A percentile compares a stretch with the other conserved stretches of the same genome.
phyloP scores from a whole-genome alignment of 1,140 invertebrate species.

The Sitophilus oryzae region DNA sequence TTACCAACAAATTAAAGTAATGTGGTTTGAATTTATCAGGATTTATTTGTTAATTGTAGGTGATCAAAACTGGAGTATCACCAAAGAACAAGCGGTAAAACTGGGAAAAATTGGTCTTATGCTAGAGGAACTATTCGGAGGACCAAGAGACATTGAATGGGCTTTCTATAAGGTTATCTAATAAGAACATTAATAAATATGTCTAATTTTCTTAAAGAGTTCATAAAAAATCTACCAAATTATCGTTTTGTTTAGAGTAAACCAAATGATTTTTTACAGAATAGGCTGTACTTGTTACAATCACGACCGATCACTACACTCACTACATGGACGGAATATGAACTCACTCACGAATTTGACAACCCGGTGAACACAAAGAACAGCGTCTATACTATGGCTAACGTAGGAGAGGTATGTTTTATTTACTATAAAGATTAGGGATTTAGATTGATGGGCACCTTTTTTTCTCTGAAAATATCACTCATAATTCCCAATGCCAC shows the following conservation, averaged over 20 bases:
- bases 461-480: too few relatives aligned
- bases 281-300: slow-evolving; percentile 60
- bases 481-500: too few relatives aligned
- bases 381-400: slow-evolving; percentile 50
- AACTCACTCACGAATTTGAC: slow-evolving; percentile 68
- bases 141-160: slow-evolving; percentile 72
- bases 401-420: slow-evolving; percentile 56
- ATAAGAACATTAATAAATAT: slow-evolving; percentile 6
- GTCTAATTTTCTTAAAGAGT: too few relatives aligned
- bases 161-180: slow-evolving; percentile 52
- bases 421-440: too few relatives aligned
- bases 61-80: slow-evolving; percentile 47
- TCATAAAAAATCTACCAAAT: too few relatives aligned
- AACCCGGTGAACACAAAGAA: slow-evolving; percentile 51
- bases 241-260: too few relatives aligned
- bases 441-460: too few relatives aligned
- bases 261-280: too few relatives aligned
- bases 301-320: slow-evolving; percentile 66
- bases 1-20: too few relatives aligned
- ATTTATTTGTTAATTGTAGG: slow-evolving; percentile 19
- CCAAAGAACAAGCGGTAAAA: slow-evolving; percentile 46
- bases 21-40: background rate
- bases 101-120: slow-evolving; percentile 52
- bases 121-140: slow-evolving; percentile 60
- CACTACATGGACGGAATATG: slow-evolving; percentile 64